Percentiles rank a stretch among this genome's conserved stretches.
Conservation (phyloP, 37 sponge, comb jelly and placozoan species). For the Lycopodina hypogea region DNA sequence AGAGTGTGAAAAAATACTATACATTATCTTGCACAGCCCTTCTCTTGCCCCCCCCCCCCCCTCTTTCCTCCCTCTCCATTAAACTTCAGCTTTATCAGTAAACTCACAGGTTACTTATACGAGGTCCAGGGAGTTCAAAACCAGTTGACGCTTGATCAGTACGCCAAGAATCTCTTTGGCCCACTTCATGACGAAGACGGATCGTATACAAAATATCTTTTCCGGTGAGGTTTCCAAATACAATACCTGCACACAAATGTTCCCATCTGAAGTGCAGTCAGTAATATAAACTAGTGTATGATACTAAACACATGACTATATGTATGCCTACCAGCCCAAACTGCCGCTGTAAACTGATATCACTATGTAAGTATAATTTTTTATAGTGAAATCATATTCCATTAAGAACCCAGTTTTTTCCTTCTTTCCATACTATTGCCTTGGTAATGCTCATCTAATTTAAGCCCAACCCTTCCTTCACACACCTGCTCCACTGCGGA, state of each 20-base stretch:
- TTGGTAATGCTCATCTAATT: neutral
- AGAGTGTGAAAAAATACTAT: too few relatives aligned
- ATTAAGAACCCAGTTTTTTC: too few relatives aligned
- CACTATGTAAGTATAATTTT: too few relatives aligned
- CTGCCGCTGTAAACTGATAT: too few relatives aligned
- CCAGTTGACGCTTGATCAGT: conserved; percentile 12
- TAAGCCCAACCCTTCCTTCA: neutral
- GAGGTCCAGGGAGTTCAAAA: conserved; percentile 45
- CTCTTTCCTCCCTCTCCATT: too few relatives aligned
- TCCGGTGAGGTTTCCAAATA: conserved; percentile 20
- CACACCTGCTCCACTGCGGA: neutral
- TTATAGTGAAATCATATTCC: too few relatives aligned
- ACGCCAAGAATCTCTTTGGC: conserved; percentile 36
- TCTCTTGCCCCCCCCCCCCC: neutral
- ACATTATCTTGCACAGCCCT: neutral
- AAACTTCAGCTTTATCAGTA: too few relatives aligned
- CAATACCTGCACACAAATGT: conserved; percentile 39
- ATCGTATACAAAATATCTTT: conserved; percentile 48
- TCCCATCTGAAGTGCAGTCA: neutral
- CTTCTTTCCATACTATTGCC: neutral
- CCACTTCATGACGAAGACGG: conserved; percentile 63
- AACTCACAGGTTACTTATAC: conserved; percentile 29
- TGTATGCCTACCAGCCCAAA: too few relatives aligned
- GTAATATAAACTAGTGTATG: neutral
- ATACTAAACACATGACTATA: too few relatives aligned